phyloP scores from a whole-genome alignment of 2,113 vertebrate genomes.

The Xenus cinereus region DNA sequence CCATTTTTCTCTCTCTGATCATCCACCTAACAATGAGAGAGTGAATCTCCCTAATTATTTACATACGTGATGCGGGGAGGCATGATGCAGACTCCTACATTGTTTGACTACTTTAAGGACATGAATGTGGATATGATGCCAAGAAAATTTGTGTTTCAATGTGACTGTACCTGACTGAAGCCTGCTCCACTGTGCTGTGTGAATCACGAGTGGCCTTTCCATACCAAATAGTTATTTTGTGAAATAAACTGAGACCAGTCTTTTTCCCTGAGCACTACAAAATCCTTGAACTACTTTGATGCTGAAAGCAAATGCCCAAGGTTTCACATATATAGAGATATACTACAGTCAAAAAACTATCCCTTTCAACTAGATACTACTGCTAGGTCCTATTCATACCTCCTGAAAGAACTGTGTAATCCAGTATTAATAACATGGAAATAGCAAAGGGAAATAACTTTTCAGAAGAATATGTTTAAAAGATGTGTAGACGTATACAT shows the following conservation, averaged over 20 bases:
- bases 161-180: background rate
- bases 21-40: background rate
- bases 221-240: background rate
- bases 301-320: background rate
- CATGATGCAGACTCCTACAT: background rate
- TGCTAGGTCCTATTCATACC: background rate
- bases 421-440: background rate
- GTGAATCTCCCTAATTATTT: background rate
- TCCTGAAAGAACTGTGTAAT: background rate
- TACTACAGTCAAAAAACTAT: background rate
- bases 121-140: background rate
- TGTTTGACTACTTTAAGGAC: background rate
- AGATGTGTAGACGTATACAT: background rate
- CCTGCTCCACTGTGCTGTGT: background rate
- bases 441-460: constrained; percentile 22
- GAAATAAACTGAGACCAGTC: background rate
- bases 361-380: background rate
- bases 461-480: constrained; percentile 4
- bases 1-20: background rate
- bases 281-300: background rate
- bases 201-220: background rate
- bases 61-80: background rate
- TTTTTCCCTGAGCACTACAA: background rate
- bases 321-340: background rate
- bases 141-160: background rate